A percentile compares a stretch with the other conserved stretches of the same genome.
These are phyloP conservation scores for Dolichoris vasculosae DNA, from an alignment of 1,140 invertebrate genomes.

Conservation along the genomic window DNA sequence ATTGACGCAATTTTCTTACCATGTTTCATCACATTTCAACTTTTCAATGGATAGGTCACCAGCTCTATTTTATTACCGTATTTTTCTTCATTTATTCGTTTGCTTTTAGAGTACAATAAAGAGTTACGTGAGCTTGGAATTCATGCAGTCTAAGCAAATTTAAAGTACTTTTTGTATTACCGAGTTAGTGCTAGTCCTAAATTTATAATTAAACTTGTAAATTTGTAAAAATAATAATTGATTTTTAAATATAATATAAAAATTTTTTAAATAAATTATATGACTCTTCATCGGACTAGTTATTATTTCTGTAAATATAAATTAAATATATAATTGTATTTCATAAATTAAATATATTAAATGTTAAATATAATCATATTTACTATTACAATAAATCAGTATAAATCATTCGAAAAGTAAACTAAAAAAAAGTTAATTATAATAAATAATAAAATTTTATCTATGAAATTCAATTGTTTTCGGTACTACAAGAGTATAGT, in stretches of 20 bases:
- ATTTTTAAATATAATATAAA: too few relatives aligned
- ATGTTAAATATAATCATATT: too few relatives aligned
- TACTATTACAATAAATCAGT: too few relatives aligned
- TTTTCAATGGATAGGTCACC: neutral
- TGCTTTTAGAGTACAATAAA: neutral
- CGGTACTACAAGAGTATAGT: neutral
- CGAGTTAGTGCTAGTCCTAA: neutral
- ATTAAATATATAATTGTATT: neutral
- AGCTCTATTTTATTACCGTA: neutral
- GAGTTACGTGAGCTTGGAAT: neutral
- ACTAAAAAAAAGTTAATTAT: neutral
- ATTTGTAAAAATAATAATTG: too few relatives aligned
- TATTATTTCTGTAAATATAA: neutral
- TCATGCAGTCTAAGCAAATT: neutral
- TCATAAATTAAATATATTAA: neutral
- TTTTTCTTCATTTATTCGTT: neutral
- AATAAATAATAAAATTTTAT: neutral
- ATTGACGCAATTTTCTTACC: neutral
- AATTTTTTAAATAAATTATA: neutral
- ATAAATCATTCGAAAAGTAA: neutral
- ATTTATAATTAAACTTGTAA: neutral
- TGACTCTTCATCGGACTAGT: neutral
- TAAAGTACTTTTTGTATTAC: neutral
- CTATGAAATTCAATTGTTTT: constrained; percentile 48
- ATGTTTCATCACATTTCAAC: constrained; percentile 23